Conservation (phyloP, 2,888 invertebrate genomes). For the Ypsolopha sequella region DNA sequence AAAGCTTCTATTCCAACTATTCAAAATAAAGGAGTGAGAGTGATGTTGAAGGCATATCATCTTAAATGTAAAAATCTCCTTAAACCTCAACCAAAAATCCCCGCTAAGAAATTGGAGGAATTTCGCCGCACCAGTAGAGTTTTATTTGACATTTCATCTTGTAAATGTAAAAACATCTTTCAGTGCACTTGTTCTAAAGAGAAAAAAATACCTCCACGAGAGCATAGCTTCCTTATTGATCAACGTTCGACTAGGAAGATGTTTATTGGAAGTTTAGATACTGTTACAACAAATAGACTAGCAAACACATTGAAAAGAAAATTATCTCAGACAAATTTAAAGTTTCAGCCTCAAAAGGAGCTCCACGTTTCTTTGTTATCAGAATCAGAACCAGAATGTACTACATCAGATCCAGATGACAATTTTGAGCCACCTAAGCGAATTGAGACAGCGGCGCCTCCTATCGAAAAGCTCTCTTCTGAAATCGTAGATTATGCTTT, state of each 20-base stretch:
- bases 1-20: conserved; percentile 10
- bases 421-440: too few species aligned
- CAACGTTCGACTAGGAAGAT: conserved; percentile 9
- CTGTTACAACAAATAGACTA: too few species aligned
- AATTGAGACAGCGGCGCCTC: too few species aligned
- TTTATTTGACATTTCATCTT: conserved; percentile 11
- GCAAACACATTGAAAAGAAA: too few species aligned
- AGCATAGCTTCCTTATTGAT: conserved; percentile 8
- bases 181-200: conserved; percentile 6
- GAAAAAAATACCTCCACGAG: conserved; percentile 10
- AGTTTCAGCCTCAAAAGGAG: too few species aligned
- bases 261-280: conserved; percentile 7
- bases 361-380: too few species aligned
- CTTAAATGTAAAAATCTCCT: conserved; percentile 11
- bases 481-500: conserved; percentile 4
- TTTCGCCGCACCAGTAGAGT: conserved; percentile 7
- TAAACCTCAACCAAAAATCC: conserved; percentile 5
- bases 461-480: too few species aligned
- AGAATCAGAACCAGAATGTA: too few species aligned
- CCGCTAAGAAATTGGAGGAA: conserved; percentile 1
- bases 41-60: conserved; percentile 12
- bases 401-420: too few species aligned
- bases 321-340: too few species aligned
- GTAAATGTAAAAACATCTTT: conserved; percentile 10
- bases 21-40: conserved; percentile 7